Conservation (phyloP, 2,888 invertebrate species). For the Philereme transversata region DNA sequence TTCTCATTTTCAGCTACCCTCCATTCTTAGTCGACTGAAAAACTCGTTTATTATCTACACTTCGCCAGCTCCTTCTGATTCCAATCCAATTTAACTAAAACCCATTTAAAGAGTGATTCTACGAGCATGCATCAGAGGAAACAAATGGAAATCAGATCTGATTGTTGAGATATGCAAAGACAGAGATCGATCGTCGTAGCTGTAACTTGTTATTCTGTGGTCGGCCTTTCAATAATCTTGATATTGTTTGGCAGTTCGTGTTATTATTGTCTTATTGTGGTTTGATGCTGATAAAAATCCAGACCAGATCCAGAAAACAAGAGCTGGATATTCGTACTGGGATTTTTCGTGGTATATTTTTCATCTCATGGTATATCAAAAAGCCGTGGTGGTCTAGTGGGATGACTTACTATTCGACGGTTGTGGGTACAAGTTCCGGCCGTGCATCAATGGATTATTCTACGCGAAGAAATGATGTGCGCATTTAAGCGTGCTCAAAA, state of each 20-base stretch:
- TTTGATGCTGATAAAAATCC: constrained; percentile 5
- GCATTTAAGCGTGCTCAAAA: too few relatives aligned
- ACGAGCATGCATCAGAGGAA: constrained; percentile 22
- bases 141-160: constrained; percentile 26
- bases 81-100: constrained; percentile 26
- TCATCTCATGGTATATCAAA: too few relatives aligned
- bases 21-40: neutral
- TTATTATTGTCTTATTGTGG: constrained; percentile 7
- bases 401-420: too few relatives aligned
- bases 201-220: constrained; percentile 6
- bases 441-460: too few relatives aligned
- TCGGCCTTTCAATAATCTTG: constrained; percentile 15
- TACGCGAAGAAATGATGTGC: too few relatives aligned
- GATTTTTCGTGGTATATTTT: too few relatives aligned
- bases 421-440: too few relatives aligned
- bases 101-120: constrained; percentile 21
- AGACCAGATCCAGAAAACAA: too few relatives aligned
- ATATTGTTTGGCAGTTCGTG: constrained; percentile 4
- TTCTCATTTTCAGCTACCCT: too few relatives aligned
- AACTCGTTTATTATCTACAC: constrained; percentile 15
- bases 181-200: constrained; percentile 19
- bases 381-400: too few relatives aligned
- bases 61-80: constrained; percentile 9
- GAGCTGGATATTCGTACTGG: too few relatives aligned
- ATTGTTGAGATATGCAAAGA: constrained; percentile 28